Conservation (phyloP, 2,113 vertebrate genomes). For the Hydrolagus affinis region DNA sequence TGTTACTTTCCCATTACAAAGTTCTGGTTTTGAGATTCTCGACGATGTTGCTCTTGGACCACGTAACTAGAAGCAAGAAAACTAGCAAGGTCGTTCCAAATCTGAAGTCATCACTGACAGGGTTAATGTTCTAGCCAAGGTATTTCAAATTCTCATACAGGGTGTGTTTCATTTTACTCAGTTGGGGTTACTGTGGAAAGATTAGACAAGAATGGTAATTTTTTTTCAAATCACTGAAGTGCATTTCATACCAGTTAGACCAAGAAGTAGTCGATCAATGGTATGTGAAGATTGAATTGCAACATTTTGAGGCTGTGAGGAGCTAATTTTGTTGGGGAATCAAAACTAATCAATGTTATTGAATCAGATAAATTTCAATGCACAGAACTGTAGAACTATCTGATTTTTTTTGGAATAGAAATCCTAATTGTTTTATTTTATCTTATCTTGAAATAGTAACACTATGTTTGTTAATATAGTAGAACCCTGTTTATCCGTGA, state of each 20-base stretch:
- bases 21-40: no score
- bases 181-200: background rate
- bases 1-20: no score
- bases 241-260: background rate
- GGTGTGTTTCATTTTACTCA: background rate
- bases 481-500: no score
- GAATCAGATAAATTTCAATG: conserved; percentile 2
- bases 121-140: background rate
- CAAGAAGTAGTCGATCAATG: background rate
- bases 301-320: background rate
- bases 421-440: no score
- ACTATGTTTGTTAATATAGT: no score
- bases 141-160: background rate
- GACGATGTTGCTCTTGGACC: no score
- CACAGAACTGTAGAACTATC: background rate
- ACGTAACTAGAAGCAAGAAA: no score
- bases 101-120: no score
- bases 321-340: background rate
- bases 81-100: no score
- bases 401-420: no score
- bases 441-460: no score
- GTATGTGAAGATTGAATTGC: background rate
- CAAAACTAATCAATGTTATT: background rate
- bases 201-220: background rate
- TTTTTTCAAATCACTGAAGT: background rate